Evolutionary conservation across 1,140 invertebrate genomes (phyloP), one percentile per base, ranked within the genome.

Genomic region (Drosophila dunni): DNA sequence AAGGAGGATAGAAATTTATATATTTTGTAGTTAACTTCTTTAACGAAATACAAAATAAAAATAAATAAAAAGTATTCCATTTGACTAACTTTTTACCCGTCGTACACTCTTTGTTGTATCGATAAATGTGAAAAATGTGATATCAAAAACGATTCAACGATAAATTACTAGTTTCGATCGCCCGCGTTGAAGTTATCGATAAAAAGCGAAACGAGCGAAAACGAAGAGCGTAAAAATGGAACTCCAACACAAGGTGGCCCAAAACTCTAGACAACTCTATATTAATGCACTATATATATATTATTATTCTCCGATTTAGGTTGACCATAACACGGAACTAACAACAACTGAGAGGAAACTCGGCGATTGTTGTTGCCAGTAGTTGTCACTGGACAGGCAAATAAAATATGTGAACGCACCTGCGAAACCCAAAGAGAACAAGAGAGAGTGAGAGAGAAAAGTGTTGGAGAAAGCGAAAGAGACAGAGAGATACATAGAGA

Each of bases 401-500:
- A 67, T 60, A 58, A 73, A 73, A 68, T 68, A 73, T 73, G 64
- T 73, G 70, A 68, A 73, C 46, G 17, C 63, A 57, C 34, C 10
- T 15, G 3, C 29, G 40, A 63, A 40, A 46, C 17, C 7, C 20
- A n/a, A 38, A 20, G 11, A 17, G 11, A 33, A 17, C 45, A 9
- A 6, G 34, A 36, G 13, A 50, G 15, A 3, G 34, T 45, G 8
- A 40, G 17, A 48, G 10, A 10, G 42, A 67, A 6, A 50, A 64
- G 51, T 36, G 56, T 29, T 29, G 24, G 34, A 36, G 13, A 50
- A 11, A 48, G 60, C 24, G 44, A 50, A 46, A 44, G 57, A 17
- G 38, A 54, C 8, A 29, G 69, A 13, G 45, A 53, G 38, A 38
- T 40, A 24, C 17, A 17, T 17, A n/a, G 17, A 13, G 45, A 53